phyloP scores from a whole-genome alignment of 2,888 invertebrate species.

The Pandemis corylana region DNA sequence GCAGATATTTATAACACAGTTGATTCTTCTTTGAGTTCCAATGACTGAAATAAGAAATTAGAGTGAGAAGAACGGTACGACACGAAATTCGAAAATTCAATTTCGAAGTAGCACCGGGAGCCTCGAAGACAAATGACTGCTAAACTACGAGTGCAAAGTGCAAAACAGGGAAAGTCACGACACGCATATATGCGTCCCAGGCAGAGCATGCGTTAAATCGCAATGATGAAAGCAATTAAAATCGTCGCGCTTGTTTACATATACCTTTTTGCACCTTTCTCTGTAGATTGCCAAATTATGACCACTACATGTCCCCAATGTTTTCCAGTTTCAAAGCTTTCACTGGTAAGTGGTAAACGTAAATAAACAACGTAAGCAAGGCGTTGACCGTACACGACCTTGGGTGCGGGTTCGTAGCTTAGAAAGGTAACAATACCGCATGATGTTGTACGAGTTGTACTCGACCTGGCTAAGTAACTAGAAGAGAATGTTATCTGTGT shows the following conservation, averaged over 20 bases:
- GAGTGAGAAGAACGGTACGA: too few species aligned
- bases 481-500: neutral
- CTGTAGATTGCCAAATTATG: conserved; percentile 5
- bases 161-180: too few species aligned
- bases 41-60: too few species aligned
- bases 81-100: too few species aligned
- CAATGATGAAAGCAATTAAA: conserved; percentile 4
- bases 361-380: neutral
- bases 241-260: neutral
- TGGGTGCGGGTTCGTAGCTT: conserved; percentile 32
- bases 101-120: too few species aligned
- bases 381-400: conserved; percentile 37
- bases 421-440: conserved; percentile 31
- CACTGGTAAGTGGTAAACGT: conserved; percentile 3
- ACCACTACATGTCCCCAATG: neutral
- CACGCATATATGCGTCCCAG: too few species aligned
- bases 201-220: too few species aligned
- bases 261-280: conserved; percentile 8
- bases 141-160: too few species aligned
- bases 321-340: neutral
- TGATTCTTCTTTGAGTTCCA: too few species aligned
- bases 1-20: too few species aligned
- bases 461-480: neutral
- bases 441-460: neutral
- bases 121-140: too few species aligned